Conservation (phyloP, 2,888 invertebrate genomes). For the Heteromyza rotundicornis region DNA sequence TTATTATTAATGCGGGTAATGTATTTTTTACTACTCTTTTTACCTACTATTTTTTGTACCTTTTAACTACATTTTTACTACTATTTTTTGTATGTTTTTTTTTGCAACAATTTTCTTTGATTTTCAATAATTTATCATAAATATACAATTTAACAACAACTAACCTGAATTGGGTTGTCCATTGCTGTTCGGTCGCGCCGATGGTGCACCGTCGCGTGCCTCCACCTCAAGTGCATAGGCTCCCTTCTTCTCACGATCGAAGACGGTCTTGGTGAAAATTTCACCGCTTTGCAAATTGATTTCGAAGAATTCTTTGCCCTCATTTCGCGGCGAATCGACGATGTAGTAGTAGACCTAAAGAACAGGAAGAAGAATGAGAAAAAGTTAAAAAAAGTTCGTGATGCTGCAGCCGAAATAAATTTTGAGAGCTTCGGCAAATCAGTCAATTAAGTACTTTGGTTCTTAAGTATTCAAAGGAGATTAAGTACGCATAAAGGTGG, state of each 20-base stretch:
- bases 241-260: conserved; percentile 97
- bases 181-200: conserved; percentile 91
- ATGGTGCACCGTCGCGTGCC: conserved; percentile 95
- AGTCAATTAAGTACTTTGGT: too few species aligned
- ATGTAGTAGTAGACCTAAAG: conserved; percentile 90
- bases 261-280: conserved; percentile 92
- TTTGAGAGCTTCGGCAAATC: too few species aligned
- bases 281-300: conserved; percentile 95
- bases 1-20: too few species aligned
- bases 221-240: conserved; percentile 97
- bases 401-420: too few species aligned
- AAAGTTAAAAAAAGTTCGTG: conserved; percentile 4
- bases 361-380: not conserved
- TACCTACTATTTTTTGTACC: not conserved
- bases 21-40: not conserved
- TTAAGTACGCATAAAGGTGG: too few species aligned
- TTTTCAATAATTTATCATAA: not conserved
- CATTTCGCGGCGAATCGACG: conserved; percentile 88
- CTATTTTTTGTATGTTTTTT: not conserved
- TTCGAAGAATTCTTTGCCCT: conserved; percentile 94
- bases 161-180: conserved; percentile 95
- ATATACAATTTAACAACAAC: conserved; percentile 47
- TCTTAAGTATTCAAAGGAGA: too few species aligned
- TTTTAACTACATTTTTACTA: not conserved
- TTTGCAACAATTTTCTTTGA: not conserved